phyloP scores from a whole-genome alignment of 2,797 vertebrate genomes.

The Anniella stebbinsi region DNA sequence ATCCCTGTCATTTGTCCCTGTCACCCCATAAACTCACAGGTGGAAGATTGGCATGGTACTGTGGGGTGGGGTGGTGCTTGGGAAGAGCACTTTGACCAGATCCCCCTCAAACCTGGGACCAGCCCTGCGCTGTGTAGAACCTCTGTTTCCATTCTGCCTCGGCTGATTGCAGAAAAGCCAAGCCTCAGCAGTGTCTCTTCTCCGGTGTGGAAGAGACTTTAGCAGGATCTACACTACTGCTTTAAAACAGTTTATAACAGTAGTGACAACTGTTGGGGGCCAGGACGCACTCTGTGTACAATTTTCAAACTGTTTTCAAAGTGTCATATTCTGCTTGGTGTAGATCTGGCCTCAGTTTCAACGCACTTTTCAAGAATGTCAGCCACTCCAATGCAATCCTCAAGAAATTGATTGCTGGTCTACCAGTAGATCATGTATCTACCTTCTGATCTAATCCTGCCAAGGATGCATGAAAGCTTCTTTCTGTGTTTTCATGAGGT shows the following conservation, averaged over 20 bases:
- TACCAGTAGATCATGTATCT: not conserved
- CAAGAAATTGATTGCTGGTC: not conserved
- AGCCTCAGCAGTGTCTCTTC: too few species aligned
- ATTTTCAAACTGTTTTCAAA: too few species aligned
- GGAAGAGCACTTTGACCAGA: not conserved
- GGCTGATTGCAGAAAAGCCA: not conserved
- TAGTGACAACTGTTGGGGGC: too few species aligned
- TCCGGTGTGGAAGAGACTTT: not conserved
- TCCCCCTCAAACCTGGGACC: not conserved
- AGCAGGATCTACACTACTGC: too few species aligned
- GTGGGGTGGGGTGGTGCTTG: not conserved
- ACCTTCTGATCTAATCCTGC: not conserved
- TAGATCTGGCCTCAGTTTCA: too few species aligned
- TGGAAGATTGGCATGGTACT: not conserved
- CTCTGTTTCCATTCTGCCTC: not conserved
- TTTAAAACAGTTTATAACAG: too few species aligned
- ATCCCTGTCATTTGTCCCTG: too few species aligned
- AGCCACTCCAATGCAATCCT: not conserved
- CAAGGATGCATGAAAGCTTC: not conserved
- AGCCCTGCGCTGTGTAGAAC: not conserved
- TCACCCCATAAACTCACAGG: too few species aligned
- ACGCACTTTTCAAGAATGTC: not conserved
- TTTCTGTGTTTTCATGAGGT: not conserved
- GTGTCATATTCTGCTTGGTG: too few species aligned
- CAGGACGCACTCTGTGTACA: too few species aligned